Evolutionary conservation across 92 coral and sea anemone genomes (phyloP), one percentile per base, ranked within the genome.

Genomic region (Bergia sp.): DNA sequence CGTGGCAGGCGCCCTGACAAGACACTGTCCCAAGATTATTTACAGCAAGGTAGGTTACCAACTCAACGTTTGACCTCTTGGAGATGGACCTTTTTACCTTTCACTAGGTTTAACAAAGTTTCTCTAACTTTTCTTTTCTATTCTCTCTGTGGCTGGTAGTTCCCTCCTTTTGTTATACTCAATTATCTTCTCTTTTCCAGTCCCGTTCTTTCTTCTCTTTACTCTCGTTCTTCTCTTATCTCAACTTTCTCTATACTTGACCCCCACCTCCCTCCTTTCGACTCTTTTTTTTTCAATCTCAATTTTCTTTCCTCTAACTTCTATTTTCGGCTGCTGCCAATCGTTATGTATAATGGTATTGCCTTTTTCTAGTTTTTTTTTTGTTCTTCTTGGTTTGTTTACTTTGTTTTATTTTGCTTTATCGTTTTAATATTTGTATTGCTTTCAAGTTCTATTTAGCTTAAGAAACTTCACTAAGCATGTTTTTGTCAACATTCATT

Each of bases 21-120:
- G 90, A 82, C 90, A 97, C 82, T 95, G 98, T 75, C 90, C 96
- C 64, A 97, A 92, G 82, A 94, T 94, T 53, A 95, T 95, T 74
- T 97, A 97, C 95, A 95, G 96, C 85, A 95, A 89, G 98, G 99
- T 95, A 79, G n/a, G 89, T 6, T 20, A 50, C 57, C 43, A 66
- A 3, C 16, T 40, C 15, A 49, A 38, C 37, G 0, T 1, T 8
- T 7, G 57, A 40, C 5, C 7, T 15, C 29, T 16, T 20, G 3
- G 69, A 18, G 29, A 20, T 61, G 29, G 15, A 11, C 58, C 10
- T 47, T 47, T 47, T 53, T 53, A 11, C 10, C 18, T 53, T 18
- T 61, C n/a, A 23, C 0, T 3, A 61, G 69, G 18, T 61, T 16
- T 3, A 7, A 18, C 29, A 23, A 18, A 3, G 16, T 64, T 29